Percentiles rank a stretch among this genome's conserved stretches.
Conservation (phyloP, 2,797 vertebrate species). For the Acanthiza pusilla region DNA sequence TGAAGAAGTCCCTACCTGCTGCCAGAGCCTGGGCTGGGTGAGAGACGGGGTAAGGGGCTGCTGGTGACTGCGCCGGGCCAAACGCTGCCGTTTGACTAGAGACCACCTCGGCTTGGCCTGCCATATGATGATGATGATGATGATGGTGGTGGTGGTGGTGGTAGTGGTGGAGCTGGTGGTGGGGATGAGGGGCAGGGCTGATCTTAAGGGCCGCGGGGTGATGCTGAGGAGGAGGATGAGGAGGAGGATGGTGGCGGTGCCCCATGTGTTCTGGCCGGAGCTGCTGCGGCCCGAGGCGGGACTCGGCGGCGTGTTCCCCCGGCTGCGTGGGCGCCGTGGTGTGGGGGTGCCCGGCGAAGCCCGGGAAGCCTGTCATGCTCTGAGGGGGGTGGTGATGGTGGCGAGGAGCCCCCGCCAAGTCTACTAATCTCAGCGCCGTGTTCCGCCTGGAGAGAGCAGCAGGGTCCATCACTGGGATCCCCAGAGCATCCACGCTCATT, state of each 20-base stretch:
- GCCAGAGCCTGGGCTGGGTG: slow-evolving; percentile 83
- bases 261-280: slow-evolving; percentile 91
- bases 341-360: slow-evolving; percentile 87
- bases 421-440: slow-evolving; percentile 91
- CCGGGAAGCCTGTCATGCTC: slow-evolving; percentile 91
- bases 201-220: slow-evolving; percentile 88
- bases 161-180: slow-evolving; percentile 86
- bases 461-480: slow-evolving; percentile 88
- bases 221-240: slow-evolving; percentile 85
- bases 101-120: slow-evolving; percentile 90
- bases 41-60: slow-evolving; percentile 81
- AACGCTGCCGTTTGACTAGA: slow-evolving; percentile 90
- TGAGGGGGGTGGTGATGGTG: slow-evolving; percentile 81
- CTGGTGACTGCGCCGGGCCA: slow-evolving; percentile 84
- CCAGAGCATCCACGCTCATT: slow-evolving; percentile 87
- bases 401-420: slow-evolving; percentile 85
- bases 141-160: slow-evolving; percentile 84
- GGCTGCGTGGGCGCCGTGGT: slow-evolving; percentile 85
- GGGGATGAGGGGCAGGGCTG: slow-evolving; percentile 92
- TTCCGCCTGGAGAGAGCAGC: slow-evolving; percentile 89
- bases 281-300: slow-evolving; percentile 86
- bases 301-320: slow-evolving; percentile 86
- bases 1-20: slow-evolving; percentile 90
- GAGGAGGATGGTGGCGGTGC: slow-evolving; percentile 84
- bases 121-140: slow-evolving; percentile 83